Evolutionary conservation across 2,797 vertebrate genomes (phyloP).

Genomic region (Labeo calbasu): DNA sequence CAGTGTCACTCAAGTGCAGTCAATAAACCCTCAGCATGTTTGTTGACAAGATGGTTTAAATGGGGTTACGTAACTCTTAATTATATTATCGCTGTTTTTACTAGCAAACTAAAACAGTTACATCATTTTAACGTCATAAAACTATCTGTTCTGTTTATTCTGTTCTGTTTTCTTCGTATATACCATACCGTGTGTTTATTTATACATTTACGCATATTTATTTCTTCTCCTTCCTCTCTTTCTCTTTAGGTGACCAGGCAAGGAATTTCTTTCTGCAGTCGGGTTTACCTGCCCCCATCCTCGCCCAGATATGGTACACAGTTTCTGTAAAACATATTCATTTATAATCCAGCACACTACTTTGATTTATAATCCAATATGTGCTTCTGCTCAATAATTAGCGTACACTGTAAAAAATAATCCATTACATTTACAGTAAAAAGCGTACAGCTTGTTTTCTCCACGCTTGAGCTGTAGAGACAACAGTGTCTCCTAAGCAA

Average conservation of each 20-base stretch:
- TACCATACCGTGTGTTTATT: not conserved
- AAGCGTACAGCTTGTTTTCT: not conserved
- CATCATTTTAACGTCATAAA: not conserved
- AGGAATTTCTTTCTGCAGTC: conserved; percentile 88
- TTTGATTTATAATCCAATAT: conserved; percentile 6
- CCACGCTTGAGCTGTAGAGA: too few species aligned
- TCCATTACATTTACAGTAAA: not conserved
- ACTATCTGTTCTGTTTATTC: not conserved
- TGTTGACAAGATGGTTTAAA: not conserved
- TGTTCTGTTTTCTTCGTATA: not conserved
- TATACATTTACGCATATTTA: not conserved
- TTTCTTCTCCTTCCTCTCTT: conserved; percentile 10
- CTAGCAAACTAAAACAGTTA: not conserved
- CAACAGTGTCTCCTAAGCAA: too few species aligned
- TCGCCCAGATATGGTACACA: conserved; percentile 96
- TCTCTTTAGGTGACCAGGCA: conserved; percentile 90
- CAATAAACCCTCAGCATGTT: conserved; percentile 11
- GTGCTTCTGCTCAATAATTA: not conserved
- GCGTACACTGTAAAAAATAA: not conserved
- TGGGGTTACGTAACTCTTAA: conserved; percentile 6
- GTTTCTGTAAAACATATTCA: not conserved
- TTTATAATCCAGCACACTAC: not conserved
- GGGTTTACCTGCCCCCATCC: conserved; percentile 78
- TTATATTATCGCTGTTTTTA: conserved; percentile 8
- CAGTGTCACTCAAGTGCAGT: not conserved